Conservation (phyloP, 2,113 vertebrate species). For the Scophthalmus maximus region DNA sequence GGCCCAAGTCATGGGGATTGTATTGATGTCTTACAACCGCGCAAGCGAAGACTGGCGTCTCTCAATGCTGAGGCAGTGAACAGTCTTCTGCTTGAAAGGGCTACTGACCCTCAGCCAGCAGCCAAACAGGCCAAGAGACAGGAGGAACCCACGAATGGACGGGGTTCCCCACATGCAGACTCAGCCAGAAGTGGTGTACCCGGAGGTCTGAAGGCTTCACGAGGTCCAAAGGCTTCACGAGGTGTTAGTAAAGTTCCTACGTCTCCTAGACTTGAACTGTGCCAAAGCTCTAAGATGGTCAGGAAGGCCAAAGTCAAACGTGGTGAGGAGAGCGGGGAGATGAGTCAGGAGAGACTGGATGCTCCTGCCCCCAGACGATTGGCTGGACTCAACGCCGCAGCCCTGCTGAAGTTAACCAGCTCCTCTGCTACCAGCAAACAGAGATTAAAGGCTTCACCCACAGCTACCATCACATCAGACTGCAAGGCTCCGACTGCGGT, state of each 20-base stretch:
- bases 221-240: constrained; percentile 51
- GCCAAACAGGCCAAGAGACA: constrained; percentile 77
- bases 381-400: constrained; percentile 94
- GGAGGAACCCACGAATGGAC: constrained; percentile 68
- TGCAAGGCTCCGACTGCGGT: constrained; percentile 29
- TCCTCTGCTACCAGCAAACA: constrained; percentile 81
- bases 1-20: constrained; percentile 5
- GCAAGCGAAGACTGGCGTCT: constrained; percentile 93
- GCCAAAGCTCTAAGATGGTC: constrained; percentile 67
- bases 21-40: constrained; percentile 79
- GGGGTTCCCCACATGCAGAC: constrained; percentile 18
- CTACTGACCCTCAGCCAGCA: constrained; percentile 73
- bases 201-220: constrained; percentile 37
- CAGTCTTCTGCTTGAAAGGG: constrained; percentile 90
- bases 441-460: constrained; percentile 69
- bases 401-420: constrained; percentile 92
- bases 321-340: constrained; percentile 9
- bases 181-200: constrained; percentile 34
- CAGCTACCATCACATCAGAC: constrained; percentile 71
- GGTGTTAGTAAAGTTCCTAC: constrained; percentile 54
- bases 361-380: constrained; percentile 89
- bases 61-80: constrained; percentile 96
- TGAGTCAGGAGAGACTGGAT: constrained; percentile 66
- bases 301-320: constrained; percentile 67
- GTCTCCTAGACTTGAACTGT: constrained; percentile 44